Percentiles rank a stretch among this genome's conserved stretches.
phyloP scores from a whole-genome alignment of 2,888 invertebrate species.

The Heliconius cydno region DNA sequence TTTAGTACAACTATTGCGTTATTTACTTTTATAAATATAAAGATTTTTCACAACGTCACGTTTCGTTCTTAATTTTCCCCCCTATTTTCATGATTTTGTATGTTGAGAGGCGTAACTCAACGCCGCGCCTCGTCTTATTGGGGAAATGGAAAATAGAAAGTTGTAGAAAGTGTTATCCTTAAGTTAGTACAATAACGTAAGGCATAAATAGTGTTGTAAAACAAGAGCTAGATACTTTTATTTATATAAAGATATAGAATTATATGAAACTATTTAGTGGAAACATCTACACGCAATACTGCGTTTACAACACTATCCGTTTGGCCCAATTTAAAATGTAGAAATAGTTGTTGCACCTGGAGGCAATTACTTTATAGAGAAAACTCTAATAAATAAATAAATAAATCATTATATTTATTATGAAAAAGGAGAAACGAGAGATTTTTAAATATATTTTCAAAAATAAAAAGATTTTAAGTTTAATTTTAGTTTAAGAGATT shows the following conservation, averaged over 20 bases:
- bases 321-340: constrained; percentile 23
- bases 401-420: too few species aligned
- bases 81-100: neutral
- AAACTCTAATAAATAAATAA: too few species aligned
- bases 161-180: neutral
- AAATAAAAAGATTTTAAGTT: too few species aligned
- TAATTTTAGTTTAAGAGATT: too few species aligned
- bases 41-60: too few species aligned
- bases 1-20: too few species aligned
- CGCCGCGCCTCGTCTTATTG: neutral
- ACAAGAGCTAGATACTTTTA: neutral
- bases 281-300: constrained; percentile 20
- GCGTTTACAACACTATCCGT: constrained; percentile 36
- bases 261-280: constrained; percentile 14
- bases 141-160: too few species aligned
- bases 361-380: neutral
- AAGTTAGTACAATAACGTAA: neutral
- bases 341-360: constrained; percentile 10
- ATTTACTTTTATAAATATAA: too few species aligned
- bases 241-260: neutral
- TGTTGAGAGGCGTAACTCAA: neutral
- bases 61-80: neutral
- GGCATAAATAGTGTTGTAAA: neutral
- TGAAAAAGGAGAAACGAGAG: too few species aligned
- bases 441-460: too few species aligned